Evolutionary conservation across 2,888 invertebrate species (phyloP), one percentile per base, ranked within the genome.

Genomic region (Erebia palarica): DNA sequence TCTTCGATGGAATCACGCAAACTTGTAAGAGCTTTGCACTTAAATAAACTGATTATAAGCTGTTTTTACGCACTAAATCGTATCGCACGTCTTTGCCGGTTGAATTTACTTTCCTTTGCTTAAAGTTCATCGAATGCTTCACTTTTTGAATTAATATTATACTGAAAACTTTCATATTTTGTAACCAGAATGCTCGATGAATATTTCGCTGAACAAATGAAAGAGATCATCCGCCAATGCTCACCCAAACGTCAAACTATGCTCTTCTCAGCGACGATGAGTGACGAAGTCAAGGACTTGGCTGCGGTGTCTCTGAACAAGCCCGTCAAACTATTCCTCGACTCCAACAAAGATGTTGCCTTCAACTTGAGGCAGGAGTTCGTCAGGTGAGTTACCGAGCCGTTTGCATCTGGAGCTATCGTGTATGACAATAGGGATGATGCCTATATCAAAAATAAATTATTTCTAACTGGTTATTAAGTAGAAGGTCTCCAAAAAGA

Each of bases 201-300:
- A 85, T 98, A 98, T 88, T 99, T 99, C 92, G 98, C 98, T 0
- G 99, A 99, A 78, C 99, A 99, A 89, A 98, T 99, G 98, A 99
- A 98, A 84, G 99, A 99, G 90, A 98, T 99, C 80, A 97, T 99
- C 65, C 96, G 96, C 18, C 96, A 98, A 80, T 99, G 99, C 87
- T 95, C 98, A 0, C 95, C 96, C 71, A 97, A 96, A 16, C 94
- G 99, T 11, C 99, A 99, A 90, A 99, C 99, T 0, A 97, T 99
- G 95, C 91, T 99, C 71, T 99, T 99, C 93, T 99, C 99, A 0
- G 99, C 99, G 51, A 99, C 99, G 14, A 99, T 99, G 99, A 98
- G 98, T n/a, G 99, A 99, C 69, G 96, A 97, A 88, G 99, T 99
- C 0, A 96, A 98, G 87, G 98, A 98, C 88, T 92, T 99, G 69